Evolutionary conservation across 2,113 vertebrate genomes (phyloP), one percentile per base, ranked within the genome.

Genomic region (Thunnus thynnus): DNA sequence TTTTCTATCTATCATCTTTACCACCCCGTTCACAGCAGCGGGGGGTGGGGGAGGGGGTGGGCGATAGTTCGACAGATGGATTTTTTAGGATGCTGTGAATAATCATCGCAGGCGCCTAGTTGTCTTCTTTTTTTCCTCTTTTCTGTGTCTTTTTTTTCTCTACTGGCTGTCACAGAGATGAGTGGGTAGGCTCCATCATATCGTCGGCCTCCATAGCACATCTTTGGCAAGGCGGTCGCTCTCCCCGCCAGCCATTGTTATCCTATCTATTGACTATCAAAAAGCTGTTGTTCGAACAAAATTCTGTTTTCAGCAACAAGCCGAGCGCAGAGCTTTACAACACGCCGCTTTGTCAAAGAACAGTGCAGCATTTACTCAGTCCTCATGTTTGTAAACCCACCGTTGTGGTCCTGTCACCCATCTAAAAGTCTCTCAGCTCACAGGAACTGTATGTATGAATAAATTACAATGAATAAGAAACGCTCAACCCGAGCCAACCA

Each of bases 161-260:
- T 5, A 55, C 70, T 69, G 73, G 80, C 86, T 84, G 84, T 83
- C 88, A 84, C 67, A 18, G 74, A 90, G 86, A 92, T 73, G 84
- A 86, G 90, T 87, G 89, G 87, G 87, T 1, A 17, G 84, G 25
- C 89, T 87, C 65, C 81, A 84, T 89, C 77, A 86, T 83, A 88
- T 83, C 82, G 50, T 36, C 82, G 65, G 58, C 88, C 68, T 79
- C 77, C 72, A 5, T 76, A 25, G 54, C 65, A 9, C 48, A 32
- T 13, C 75, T 72, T 50, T 61, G 77, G 76, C 51, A 52, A 80
- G 75, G 72, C 72, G 22, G 30, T 58, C 18, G 12, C 71, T 50
- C 67, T 66, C 58, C 64, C 64, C 50, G 54, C 48, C 86, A 71
- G 82, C 84, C 72, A 76, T 90, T 91, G 88, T 87, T 85, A 66